Evolutionary conservation across 1,140 invertebrate genomes (phyloP).

Genomic region (Tetragnatha versicolor): DNA sequence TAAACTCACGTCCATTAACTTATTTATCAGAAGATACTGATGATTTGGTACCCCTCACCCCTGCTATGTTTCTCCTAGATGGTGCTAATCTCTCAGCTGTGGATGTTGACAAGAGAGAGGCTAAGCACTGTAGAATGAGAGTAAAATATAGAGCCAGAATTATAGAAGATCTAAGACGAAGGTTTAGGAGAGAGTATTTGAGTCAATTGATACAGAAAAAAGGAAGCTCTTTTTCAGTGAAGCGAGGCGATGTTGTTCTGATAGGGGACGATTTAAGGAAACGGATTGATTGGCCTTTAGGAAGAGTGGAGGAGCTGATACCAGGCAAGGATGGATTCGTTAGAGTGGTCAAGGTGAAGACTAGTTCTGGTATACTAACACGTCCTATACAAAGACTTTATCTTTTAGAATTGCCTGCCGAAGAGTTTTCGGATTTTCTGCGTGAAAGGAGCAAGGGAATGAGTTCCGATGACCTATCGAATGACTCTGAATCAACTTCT

Average conservation of each 20-base stretch:
- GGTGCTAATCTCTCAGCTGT: not conserved
- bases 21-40: slow-evolving; percentile 45
- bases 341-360: not conserved
- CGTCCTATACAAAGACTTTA: not conserved
- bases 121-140: not conserved
- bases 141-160: not conserved
- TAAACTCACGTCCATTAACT: slow-evolving; percentile 56
- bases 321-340: not conserved
- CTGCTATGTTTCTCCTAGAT: slow-evolving; percentile 15
- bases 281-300: not conserved
- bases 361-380: not conserved
- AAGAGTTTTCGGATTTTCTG: no score
- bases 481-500: no score
- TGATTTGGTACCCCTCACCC: slow-evolving; percentile 27
- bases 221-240: not conserved
- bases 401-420: not conserved
- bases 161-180: not conserved
- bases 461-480: no score
- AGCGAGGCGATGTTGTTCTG: not conserved
- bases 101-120: not conserved
- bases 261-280: slow-evolving; percentile 7
- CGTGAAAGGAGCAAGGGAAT: no score
- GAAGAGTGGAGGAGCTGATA: not conserved
- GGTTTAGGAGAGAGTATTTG: slow-evolving; percentile 5
- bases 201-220: not conserved